These are phyloP conservation scores for Fundulus diaphanus DNA, from an alignment of 2,797 vertebrate genomes.

Conservation along the genomic window DNA sequence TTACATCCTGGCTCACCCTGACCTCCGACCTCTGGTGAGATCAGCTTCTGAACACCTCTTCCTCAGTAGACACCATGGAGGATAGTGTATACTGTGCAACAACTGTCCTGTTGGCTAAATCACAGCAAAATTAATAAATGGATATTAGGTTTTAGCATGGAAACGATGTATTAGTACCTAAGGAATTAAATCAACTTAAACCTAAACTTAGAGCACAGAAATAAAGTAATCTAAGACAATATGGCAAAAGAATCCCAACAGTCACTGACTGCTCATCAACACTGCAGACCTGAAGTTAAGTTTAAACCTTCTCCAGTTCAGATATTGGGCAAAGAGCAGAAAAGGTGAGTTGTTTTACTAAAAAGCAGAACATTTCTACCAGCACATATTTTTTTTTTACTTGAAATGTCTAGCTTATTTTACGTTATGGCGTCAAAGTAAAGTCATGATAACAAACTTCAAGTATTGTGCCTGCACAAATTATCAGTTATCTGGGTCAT, in stretches of 20 bases:
- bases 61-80: not conserved
- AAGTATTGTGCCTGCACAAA: too few relatives aligned
- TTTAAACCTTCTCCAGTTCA: not conserved
- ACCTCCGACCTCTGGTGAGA: constrained; percentile 93
- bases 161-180: too few relatives aligned
- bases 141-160: too few relatives aligned
- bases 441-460: not conserved
- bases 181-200: too few relatives aligned
- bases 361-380: not conserved
- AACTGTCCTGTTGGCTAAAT: too few relatives aligned
- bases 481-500: too few relatives aligned
- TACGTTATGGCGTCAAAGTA: not conserved
- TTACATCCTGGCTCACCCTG: constrained; percentile 97
- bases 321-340: not conserved
- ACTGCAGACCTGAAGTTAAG: not conserved
- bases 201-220: too few relatives aligned
- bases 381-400: not conserved
- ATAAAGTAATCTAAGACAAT: too few relatives aligned
- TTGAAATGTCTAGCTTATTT: not conserved
- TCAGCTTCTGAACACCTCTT: not conserved
- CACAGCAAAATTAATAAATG: too few relatives aligned
- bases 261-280: not conserved
- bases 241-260: not conserved
- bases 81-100: not conserved
- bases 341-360: not conserved